Conservation (phyloP, 2,888 invertebrate genomes). For the Colletes collaris region DNA sequence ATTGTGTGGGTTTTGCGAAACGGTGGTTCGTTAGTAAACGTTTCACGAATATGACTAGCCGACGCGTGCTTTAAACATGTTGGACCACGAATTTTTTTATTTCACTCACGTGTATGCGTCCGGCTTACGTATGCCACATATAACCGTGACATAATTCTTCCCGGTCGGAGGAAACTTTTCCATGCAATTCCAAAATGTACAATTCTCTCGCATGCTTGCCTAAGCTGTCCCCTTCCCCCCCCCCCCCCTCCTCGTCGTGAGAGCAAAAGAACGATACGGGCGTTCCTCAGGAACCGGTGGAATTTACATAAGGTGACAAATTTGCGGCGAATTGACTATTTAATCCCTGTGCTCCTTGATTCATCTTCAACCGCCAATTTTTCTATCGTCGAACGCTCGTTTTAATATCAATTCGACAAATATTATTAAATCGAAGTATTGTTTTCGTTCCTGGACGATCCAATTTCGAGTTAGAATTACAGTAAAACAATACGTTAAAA, state of each 20-base stretch:
- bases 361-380: too few relatives aligned
- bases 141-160: constrained; percentile 63
- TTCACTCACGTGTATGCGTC: constrained; percentile 60
- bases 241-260: neutral
- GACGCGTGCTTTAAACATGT: constrained; percentile 62
- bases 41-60: constrained; percentile 54
- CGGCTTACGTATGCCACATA: constrained; percentile 54
- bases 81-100: constrained; percentile 54
- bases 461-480: too few relatives aligned
- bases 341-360: neutral
- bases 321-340: constrained; percentile 1
- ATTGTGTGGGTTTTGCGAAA: constrained; percentile 36
- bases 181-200: constrained; percentile 48
- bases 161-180: constrained; percentile 23
- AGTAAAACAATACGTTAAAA: too few relatives aligned
- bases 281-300: constrained; percentile 10
- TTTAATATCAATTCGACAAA: too few relatives aligned
- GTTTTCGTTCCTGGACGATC: too few relatives aligned
- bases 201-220: constrained; percentile 35
- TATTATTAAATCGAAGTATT: too few relatives aligned
- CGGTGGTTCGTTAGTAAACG: constrained; percentile 66
- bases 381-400: too few relatives aligned
- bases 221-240: neutral
- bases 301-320: constrained; percentile 31
- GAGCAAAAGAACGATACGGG: neutral